Evolutionary conservation across 2,113 vertebrate species (phyloP), one percentile per base, ranked within the genome.

Genomic region (Nothocercus julius): DNA sequence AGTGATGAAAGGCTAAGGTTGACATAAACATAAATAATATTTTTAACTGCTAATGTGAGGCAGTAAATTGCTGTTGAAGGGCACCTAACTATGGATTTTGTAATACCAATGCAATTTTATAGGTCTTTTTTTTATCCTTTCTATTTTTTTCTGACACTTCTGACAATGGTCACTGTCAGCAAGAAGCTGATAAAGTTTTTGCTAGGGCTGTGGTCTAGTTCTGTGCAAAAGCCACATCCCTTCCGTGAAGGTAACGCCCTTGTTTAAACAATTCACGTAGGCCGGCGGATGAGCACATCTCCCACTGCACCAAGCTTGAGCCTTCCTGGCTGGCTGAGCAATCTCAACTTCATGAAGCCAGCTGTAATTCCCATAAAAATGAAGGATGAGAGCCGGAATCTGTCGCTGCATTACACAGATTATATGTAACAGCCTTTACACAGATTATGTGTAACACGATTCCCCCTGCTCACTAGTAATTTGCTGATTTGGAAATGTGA

Each of bases 281-380:
- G 25, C n/a, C 51, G 67, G 45, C 21, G 16, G 1, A 40, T 4
- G 27, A 40, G 13, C 87, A 63, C 27, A 8, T 32, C 30, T 58
- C 17, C 27, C 17, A 16, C 40, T 25, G 36, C 24, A 25, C 45
- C 12, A 19, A 11, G 61, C 17, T 40, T 9, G 7, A 32, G n/a
- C 34, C 17, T 68, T 15, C 3, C 27, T 14, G 38, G 10, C 36
- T 45, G 58, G 61, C 54, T 11, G 21, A 13, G 7, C 0, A 5
- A 34, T 3, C 45, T 22, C 0, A 0, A 38, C 5, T 5, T 34
- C 6, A 1, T 1, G 24, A 51, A 67, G 30, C 59, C 64, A 44
- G 54, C 17, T 38, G 14, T n/a, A 40, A 53, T 30, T 47, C 1
- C 56, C 45, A 49, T 12, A 56, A 14, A 63, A 58, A 42, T 8